A percentile compares a stretch with the other conserved stretches of the same genome.
Conservation (phyloP, 2,797 vertebrate genomes). For the Acanthis flammea region DNA sequence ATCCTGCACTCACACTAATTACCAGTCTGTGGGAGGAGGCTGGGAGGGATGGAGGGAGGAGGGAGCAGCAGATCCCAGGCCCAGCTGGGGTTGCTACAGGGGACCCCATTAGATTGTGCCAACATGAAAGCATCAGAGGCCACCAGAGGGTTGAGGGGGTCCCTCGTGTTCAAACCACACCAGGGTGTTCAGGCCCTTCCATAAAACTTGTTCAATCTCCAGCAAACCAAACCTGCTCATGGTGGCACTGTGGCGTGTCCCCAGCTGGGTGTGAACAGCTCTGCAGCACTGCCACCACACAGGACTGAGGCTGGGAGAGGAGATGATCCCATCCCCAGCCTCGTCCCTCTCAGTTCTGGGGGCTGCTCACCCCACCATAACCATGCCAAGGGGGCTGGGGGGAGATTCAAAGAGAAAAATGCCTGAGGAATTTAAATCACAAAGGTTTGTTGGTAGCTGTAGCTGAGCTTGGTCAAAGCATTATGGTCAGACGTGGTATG, state of each 20-base stretch:
- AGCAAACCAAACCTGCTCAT: accelerated
- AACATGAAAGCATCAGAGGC: not conserved
- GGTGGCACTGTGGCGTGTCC: accelerated
- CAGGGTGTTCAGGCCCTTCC: not conserved
- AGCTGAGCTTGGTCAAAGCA: conserved; percentile 25
- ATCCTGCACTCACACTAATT: not conserved
- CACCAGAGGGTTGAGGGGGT: not conserved
- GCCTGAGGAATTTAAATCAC: conserved; percentile 18
- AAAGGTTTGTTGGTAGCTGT: conserved; percentile 38
- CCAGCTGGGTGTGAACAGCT: not conserved
- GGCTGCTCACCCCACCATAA: accelerated
- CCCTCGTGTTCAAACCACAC: accelerated
- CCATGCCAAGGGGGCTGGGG: accelerated
- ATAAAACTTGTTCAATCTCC: not conserved
- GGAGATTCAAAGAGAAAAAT: conserved; percentile 2
- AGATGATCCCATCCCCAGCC: not conserved
- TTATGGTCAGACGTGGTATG: not conserved
- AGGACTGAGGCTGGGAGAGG: not conserved
- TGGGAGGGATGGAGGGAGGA: not conserved
- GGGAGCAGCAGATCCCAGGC: not conserved
- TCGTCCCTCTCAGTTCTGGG: accelerated
- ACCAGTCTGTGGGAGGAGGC: not conserved
- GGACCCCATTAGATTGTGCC: not conserved
- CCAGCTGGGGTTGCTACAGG: not conserved
- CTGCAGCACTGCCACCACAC: not conserved